Conservation (phyloP, 2,797 vertebrate species). For the Scarus forsteni region DNA sequence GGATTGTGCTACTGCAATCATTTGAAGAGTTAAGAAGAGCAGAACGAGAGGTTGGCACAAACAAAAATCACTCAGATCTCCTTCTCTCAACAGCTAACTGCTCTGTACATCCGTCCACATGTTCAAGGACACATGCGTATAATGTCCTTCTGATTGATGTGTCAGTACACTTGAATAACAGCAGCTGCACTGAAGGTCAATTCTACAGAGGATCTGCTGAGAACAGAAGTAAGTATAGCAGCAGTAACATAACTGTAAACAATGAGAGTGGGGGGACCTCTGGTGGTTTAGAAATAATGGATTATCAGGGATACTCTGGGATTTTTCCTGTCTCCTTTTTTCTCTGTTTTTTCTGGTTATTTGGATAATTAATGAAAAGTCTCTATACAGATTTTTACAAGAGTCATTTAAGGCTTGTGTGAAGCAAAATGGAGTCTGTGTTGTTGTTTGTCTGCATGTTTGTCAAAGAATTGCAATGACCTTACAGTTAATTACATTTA, state of each 20-base stretch:
- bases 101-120: slow-evolving; percentile 47
- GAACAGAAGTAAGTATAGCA: not conserved
- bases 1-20: not conserved
- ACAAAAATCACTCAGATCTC: slow-evolving; percentile 14
- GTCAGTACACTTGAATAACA: slow-evolving; percentile 24
- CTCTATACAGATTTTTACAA: too few species aligned
- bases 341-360: too few species aligned
- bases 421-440: too few species aligned
- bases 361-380: too few species aligned
- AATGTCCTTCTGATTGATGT: slow-evolving; percentile 51
- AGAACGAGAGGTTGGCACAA: not conserved
- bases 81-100: slow-evolving; percentile 26
- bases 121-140: slow-evolving; percentile 44
- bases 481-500: too few species aligned
- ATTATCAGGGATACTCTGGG: not conserved
- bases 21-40: slow-evolving; percentile 1
- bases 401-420: too few species aligned
- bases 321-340: too few species aligned
- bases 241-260: not conserved
- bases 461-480: too few species aligned
- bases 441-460: too few species aligned
- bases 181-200: slow-evolving; percentile 44
- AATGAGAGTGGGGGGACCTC: slow-evolving; percentile 30
- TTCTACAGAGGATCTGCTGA: not conserved
- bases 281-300: slow-evolving; percentile 33